These are phyloP conservation scores for Pteropus rufus DNA, from an alignment of 2,797 vertebrate species.

Conservation along the genomic window DNA sequence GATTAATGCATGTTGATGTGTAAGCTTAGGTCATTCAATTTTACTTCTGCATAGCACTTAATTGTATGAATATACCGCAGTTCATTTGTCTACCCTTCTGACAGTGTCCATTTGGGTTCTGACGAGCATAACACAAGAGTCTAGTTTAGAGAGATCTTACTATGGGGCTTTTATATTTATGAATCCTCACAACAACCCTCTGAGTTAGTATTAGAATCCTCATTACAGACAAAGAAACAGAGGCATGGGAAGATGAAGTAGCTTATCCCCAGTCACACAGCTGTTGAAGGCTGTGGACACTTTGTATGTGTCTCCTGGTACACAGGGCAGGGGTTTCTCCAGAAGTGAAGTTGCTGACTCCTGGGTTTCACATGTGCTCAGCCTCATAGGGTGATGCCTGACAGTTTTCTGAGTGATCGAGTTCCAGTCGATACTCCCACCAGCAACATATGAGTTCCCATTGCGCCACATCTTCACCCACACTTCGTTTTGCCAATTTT, in stretches of 20 bases:
- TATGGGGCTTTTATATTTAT: not conserved
- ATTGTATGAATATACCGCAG: not conserved
- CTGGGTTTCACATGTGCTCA: not conserved
- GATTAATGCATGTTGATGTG: not conserved
- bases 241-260: not conserved
- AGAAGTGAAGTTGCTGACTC: not conserved
- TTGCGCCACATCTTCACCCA: not conserved
- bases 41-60: not conserved
- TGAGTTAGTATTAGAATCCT: not conserved
- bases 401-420: not conserved
- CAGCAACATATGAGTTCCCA: not conserved
- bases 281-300: not conserved
- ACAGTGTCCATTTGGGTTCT: not conserved
- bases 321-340: not conserved
- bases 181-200: not conserved
- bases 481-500: constrained; percentile 19
- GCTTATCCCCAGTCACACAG: not conserved
- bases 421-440: not conserved
- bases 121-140: not conserved
- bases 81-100: not conserved
- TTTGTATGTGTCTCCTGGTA: not conserved
- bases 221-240: not conserved
- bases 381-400: not conserved
- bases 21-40: not conserved
- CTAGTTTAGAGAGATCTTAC: not conserved